Evolutionary conservation across 2,888 invertebrate species (phyloP), one percentile per base, ranked within the genome.

Genomic region (Phalera bucephala): DNA sequence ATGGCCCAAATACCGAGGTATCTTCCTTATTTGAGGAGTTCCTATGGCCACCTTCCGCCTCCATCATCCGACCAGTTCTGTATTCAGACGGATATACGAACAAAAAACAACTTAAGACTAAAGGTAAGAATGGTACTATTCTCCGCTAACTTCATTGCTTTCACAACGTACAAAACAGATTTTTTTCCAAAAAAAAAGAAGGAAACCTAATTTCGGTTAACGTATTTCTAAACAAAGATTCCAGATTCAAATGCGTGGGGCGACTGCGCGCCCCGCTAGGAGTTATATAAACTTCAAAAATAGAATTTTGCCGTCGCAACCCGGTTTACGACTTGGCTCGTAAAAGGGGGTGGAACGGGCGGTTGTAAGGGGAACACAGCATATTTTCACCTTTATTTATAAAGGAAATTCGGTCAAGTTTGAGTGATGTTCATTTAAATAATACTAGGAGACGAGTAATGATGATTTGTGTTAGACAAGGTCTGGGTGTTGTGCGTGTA

Each of bases 261-360:
- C 53, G 59, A 56, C 55, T 60, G 63, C 54, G 53, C 57, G 51
- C 44, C 47, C 57, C 56, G 52, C 54, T 56, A 49, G 44, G 58
- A 67, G 75, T 76, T 80, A 79, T 74, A 74, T 79, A 80, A 80
- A 78, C 68, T 78, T 78, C 78, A 73, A 75, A 80, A 80, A 80
- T 80, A 80, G 79, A 80, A 76, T 69, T 74, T 69, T 66, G 69
- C 56, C 72, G 69, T 72, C 73, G 69, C 74, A 64, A 63, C 75
- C 64, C 57, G 64, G 52, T 80, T 80, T 80, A 80, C 69, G 80
- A 74, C 68, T 68, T 59, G 49, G 62, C 70, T 78, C 79, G 72
- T 80, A 78, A 80, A 78, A 76, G 55, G 27, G 69, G 77, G 77
- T 56, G 70, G 67, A 27, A 33, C 25, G 58, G 66, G 65, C 26